Base-by-base conservation (phyloP, 2,113 vertebrate genomes). In the Rhinogobius similis region DNA sequence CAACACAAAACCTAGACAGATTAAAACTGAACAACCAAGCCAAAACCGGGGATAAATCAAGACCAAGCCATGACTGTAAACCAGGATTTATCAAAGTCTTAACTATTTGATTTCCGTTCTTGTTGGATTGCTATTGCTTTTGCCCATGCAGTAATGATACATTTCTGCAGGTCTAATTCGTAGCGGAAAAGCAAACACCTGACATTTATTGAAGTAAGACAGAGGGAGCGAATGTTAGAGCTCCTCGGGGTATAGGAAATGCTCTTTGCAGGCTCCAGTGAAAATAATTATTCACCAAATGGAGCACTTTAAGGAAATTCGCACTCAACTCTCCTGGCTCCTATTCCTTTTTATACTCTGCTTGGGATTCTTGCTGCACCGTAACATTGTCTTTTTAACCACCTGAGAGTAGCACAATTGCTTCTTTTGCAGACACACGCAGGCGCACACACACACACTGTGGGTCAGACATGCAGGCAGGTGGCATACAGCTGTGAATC, bases 281-380 rank as follows among this genome's bases (percentile, higher is more conserved):
- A 91, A 91, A 89, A 88, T 92, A 90, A 92, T 92, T 90, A 93
- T 88, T 92, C 89, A 90, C 91, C 85, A 90, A 92, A 92, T 85
- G 84, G 85, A 92, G 87, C 89, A 90, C 84, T 91, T 91, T 90
- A 90, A 86, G 87, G 87, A 91, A 87, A 91, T 92, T 91, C 89
- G 87, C 91, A 92, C 88, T 86, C 84, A 84, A 89, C 70, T 92
- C 86, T 90, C 89, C 77, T 66, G 76, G 86, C 88, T 84, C 82
- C 73, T 78, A 75, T 62, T 66, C 72, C 76, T 67, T 80, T 73
- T 71, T 76, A 73, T 83, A 14, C 41, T 18, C 16, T 79, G 81
- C 68, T 82, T 76, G 62, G 32, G 32, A 67, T 78, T 69, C 78
- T 75, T 65, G 56, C 79, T 78, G 73, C 71, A 48, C 76, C 61